Conservation (phyloP, 2,113 vertebrate genomes). For the Epinephelus fuscoguttatus region DNA sequence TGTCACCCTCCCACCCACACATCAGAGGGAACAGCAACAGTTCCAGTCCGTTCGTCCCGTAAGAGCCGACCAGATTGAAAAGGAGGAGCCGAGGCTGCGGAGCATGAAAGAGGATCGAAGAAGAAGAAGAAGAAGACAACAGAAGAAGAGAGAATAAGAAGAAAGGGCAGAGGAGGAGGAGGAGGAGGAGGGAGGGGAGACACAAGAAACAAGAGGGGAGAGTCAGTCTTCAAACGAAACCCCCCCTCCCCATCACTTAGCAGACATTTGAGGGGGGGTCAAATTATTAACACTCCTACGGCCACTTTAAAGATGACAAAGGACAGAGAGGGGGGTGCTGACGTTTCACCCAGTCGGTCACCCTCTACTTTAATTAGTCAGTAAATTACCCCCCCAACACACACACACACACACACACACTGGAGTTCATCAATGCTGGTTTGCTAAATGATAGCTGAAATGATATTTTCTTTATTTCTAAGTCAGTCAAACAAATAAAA, state of each 20-base stretch:
- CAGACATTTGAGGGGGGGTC: conserved; percentile 71
- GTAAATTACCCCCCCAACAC: conserved; percentile 75
- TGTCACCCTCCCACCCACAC: background rate
- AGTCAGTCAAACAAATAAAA: too few relatives aligned
- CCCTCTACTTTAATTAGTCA: conserved; percentile 86
- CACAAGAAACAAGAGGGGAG: conserved; percentile 69
- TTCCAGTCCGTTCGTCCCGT: conserved; percentile 84
- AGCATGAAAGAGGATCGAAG: conserved; percentile 85
- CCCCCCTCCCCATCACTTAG: conserved; percentile 78
- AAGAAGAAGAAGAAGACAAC: conserved; percentile 56
- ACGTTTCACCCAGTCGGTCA: conserved; percentile 80
- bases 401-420: conserved; percentile 27
- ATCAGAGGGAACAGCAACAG: conserved; percentile 81
- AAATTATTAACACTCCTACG: conserved; percentile 86
- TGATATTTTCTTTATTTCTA: too few relatives aligned
- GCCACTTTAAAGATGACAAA: conserved; percentile 88
- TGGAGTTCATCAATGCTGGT: too few relatives aligned
- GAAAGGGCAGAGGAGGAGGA: conserved; percentile 43
- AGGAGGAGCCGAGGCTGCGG: conserved; percentile 76
- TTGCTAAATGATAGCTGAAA: too few relatives aligned
- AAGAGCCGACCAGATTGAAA: conserved; percentile 81
- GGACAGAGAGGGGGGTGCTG: conserved; percentile 69
- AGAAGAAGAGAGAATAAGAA: conserved; percentile 52
- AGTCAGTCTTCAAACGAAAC: conserved; percentile 70
- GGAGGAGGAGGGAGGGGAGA: background rate